Evolutionary conservation across 2,797 vertebrate species (phyloP).

Genomic region (Megalops cyprinoides): DNA sequence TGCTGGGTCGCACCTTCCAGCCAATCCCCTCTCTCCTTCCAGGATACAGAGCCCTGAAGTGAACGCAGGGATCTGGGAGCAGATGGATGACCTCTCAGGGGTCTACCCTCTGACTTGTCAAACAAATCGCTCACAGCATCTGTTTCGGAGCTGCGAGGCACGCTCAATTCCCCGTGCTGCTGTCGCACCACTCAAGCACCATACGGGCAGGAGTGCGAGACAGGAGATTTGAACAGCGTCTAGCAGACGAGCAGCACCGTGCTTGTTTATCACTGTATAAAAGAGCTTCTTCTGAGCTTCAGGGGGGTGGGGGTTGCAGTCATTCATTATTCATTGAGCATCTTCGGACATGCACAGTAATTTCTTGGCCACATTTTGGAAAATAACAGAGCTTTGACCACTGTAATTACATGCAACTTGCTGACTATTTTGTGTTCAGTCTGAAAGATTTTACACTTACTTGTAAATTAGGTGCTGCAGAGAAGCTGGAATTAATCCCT

Average conservation of each 20-base stretch:
- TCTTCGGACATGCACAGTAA: slow-evolving; percentile 29
- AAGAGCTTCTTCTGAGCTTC: slow-evolving; percentile 18
- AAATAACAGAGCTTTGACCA: slow-evolving; percentile 43
- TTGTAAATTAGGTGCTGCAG: slow-evolving; percentile 28
- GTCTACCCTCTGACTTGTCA: slow-evolving; percentile 58
- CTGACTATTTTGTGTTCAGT: slow-evolving; percentile 37
- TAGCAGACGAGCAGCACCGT: not conserved
- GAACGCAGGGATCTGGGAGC: not conserved
- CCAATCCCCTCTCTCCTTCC: not conserved
- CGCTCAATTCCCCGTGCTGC: slow-evolving; percentile 47
- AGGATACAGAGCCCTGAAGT: not conserved
- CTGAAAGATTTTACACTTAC: slow-evolving; percentile 31
- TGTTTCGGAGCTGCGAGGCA: slow-evolving; percentile 58
- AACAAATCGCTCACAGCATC: slow-evolving; percentile 67
- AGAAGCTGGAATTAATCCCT: slow-evolving; percentile 31
- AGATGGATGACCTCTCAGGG: slow-evolving; percentile 40
- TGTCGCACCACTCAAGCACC: slow-evolving; percentile 54
- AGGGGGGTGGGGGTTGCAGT: slow-evolving; percentile 27
- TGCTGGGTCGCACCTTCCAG: too few relatives aligned
- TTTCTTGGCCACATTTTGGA: slow-evolving; percentile 28
- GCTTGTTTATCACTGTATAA: slow-evolving; percentile 25
- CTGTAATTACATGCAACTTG: slow-evolving; percentile 34
- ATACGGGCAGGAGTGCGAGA: slow-evolving; percentile 55
- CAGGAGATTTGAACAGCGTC: not conserved
- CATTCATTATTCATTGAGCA: slow-evolving; percentile 39